These are phyloP conservation scores for Gouania willdenowi DNA, from an alignment of 2,797 vertebrate genomes.

Conservation along the genomic window DNA sequence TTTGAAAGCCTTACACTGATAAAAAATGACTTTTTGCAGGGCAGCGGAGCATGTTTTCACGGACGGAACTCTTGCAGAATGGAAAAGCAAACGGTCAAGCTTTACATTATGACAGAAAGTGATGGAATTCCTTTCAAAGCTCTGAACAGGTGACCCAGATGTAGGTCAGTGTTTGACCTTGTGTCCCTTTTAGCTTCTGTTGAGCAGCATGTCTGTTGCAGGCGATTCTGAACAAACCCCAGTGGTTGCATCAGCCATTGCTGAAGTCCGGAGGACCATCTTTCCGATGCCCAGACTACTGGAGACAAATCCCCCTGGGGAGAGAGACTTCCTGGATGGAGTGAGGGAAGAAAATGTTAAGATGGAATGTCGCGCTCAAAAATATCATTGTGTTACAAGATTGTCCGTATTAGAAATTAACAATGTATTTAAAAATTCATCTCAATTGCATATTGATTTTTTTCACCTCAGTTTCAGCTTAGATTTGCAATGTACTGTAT, in stretches of 20 bases:
- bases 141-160: slow-evolving; percentile 8
- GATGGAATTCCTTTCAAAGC: slow-evolving; percentile 17
- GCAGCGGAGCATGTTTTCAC: slow-evolving; percentile 14
- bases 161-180: slow-evolving; percentile 8
- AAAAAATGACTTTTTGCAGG: not conserved
- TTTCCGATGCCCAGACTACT: slow-evolving; percentile 73
- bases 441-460: no score
- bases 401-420: no score
- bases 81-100: slow-evolving; percentile 4
- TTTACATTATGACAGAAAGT: slow-evolving; percentile 22
- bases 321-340: slow-evolving; percentile 83
- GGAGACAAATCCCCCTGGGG: slow-evolving; percentile 76
- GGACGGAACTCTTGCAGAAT: not conserved
- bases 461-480: no score
- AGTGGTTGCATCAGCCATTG: slow-evolving; percentile 75
- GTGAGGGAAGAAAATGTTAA: not conserved
- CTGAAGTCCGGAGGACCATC: slow-evolving; percentile 83
- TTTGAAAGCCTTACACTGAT: no score
- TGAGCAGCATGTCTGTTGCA: slow-evolving; percentile 85
- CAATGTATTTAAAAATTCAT: no score
- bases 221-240: slow-evolving; percentile 78
- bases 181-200: slow-evolving; percentile 80
- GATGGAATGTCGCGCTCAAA: no score
- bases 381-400: no score
- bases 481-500: no score